Evolutionary conservation across 1,140 invertebrate genomes (phyloP), one percentile per base, ranked within the genome.

Genomic region (Plutomurus gul): DNA sequence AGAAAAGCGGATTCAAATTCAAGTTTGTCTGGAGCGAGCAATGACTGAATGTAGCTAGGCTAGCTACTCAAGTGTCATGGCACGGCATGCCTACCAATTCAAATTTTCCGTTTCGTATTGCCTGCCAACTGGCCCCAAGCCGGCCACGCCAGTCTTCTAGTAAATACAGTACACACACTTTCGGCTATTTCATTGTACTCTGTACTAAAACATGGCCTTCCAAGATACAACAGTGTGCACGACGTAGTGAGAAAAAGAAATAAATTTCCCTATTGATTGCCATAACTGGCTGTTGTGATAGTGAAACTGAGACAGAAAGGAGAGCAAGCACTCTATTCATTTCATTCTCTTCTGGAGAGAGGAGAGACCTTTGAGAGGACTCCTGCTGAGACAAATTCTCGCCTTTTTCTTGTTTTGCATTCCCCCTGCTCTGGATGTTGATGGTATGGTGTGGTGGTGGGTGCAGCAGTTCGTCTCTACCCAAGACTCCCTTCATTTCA

Each of bases 371-470:
- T 65, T 18, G 25, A 65, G 56, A n/a, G n/a, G n/a, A 33, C 56
- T 65, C 56, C 56, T 65, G 56, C 56, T 65, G 56, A 33, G 56
- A 33, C 25, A 65, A 65, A 65, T 65, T 65, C 56, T 65, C 56
- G 56, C 56, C 56, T 65, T 65, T 65, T 65, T 65, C 56, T 65
- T 65, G 56, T 65, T 65, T 65, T 65, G 56, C 56, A 65, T 65
- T 65, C 56, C 56, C 56, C 56, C 27, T 65, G 56, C 36, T 27
- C n/a, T 65, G 27, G n/a, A n/a, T n/a, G n/a, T n/a, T n/a, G n/a
- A n/a, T n/a, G n/a, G n/a, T n/a, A n/a, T n/a, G n/a, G n/a, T n/a
- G n/a, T n/a, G n/a, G n/a, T n/a, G n/a, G n/a, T n/a, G n/a, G n/a
- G n/a, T n/a, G n/a, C n/a, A n/a, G n/a, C n/a, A n/a, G n/a, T n/a